Base-by-base conservation (phyloP, 2,797 vertebrate species). In the Tauraco hartlaubi region DNA sequence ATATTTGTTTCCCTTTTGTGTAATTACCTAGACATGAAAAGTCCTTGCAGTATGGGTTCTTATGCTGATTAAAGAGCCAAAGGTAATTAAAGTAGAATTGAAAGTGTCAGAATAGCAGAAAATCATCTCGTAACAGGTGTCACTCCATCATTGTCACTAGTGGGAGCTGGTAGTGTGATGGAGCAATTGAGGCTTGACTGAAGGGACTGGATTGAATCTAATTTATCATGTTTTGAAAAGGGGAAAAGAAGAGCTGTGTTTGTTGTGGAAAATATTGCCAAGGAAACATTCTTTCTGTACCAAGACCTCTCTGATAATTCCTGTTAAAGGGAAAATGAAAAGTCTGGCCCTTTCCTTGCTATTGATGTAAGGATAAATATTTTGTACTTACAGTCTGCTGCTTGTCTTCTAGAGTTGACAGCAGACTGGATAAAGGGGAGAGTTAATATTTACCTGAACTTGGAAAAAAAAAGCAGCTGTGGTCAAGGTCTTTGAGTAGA, bases 91-190 rank as follows among this genome's bases (percentile, higher is more conserved):
- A 88, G 72, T 64, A 67, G 56, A 91, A 80, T 56, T 72, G 68
- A 73, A 93, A 82, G 37, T 95, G 89, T 85, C 94, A 97, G 90
- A 97, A 87, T 82, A 87, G 78, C 84, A 94, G 85, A 90, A 94
- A 95, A 95, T 92, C 41, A 85, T 77, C 78, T 94, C 1, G 5
- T 93, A 93, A 76, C 91, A 92, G 64, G 92, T 83, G 72, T 91
- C 91, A 89, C 84, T 92, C 84, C n/a, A 52, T 93, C 82, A 80
- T 37, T 91, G 58, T 89, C 91, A 88, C 56, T 90, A 55, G 71
- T 90, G 61, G 61, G 61, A 88, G 80, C 67, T 7, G 11, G 79
- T 88, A 80, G 63, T 1, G 1, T 76, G 74, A 80, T 79, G 85
- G 59, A 94, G 64, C 49, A 67, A 54, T 64, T 7, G n/a, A 87